These are phyloP conservation scores for Ceratitis capitata DNA, from an alignment of 1,140 invertebrate species.

Conservation along the genomic window DNA sequence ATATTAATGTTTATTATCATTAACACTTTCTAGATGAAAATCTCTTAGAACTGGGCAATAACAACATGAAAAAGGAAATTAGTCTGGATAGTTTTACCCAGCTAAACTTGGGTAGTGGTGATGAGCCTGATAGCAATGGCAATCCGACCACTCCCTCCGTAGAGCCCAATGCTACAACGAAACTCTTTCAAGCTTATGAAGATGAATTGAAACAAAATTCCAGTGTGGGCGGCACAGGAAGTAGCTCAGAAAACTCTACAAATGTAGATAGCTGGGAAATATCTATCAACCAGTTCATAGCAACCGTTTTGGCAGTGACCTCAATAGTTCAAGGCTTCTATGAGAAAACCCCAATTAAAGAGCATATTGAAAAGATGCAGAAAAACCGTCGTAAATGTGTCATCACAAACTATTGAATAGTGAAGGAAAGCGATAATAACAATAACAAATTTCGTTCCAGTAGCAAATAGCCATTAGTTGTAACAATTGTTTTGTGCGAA, in stretches of 20 bases:
- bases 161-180: conserved; percentile 54
- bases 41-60: conserved; percentile 59
- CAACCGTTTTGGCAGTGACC: conserved; percentile 57
- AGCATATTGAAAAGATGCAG: conserved; percentile 60
- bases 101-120: conserved; percentile 55
- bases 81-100: conserved; percentile 63
- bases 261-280: conserved; percentile 59
- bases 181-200: conserved; percentile 56
- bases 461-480: background rate
- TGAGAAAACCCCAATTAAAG: conserved; percentile 52
- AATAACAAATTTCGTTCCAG: background rate
- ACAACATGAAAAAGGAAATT: conserved; percentile 58
- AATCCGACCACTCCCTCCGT: conserved; percentile 59
- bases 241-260: conserved; percentile 54
- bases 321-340: conserved; percentile 57
- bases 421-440: background rate
- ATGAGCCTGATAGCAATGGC: conserved; percentile 63
- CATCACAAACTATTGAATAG: conserved; percentile 37
- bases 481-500: background rate
- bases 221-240: background rate
- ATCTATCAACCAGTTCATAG: conserved; percentile 62
- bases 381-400: conserved; percentile 63
- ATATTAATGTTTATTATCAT: background rate
- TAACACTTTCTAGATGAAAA: conserved; percentile 54
- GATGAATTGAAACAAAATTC: conserved; percentile 55